Base-by-base conservation (phyloP, 2,113 vertebrate species). In the Fulica atra region DNA sequence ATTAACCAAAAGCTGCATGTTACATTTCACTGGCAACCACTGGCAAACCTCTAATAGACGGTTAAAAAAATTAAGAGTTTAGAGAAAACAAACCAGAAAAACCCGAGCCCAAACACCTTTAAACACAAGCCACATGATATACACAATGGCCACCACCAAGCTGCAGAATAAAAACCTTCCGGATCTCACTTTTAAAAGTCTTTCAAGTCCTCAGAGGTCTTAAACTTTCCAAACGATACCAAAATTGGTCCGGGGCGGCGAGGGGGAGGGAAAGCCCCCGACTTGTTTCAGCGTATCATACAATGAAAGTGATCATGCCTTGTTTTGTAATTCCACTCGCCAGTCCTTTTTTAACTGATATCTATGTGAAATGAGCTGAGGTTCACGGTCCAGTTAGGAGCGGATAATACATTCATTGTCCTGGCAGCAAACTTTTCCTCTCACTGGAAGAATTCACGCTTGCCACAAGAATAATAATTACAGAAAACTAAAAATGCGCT, bases 361-460 rank as follows among this genome's bases (percentile, higher is more conserved):
- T 98, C 98, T 98, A 98, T 98, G 98, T 98, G 98, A 98, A 98
- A 98, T 83, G 97, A 98, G 97, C 97, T 96, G 97, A 98, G 98
- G 98, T 99, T 99, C 98, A 98, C 98, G 97, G 98, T 98, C 98
- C 97, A 98, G 98, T 99, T 98, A 98, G 97, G 97, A 98, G 97
- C 94, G 97, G 97, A 99, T 98, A 99, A 99, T 99, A 98, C 97
- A 97, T 91, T 97, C 98, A 98, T 99, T 99, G 98, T 99, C 97
- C 97, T 97, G 96, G 98, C 98, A 98, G 98, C 97, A 98, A 98
- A 98, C 97, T 98, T 98, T 98, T 98, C 97, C 98, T 97, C 96
- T 98, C 96, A 93, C 97, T 97, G 97, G 97, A 98, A 98, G 98
- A 98, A 98, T 97, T 97, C 97, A 97, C 94, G 97, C 98, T 98